Conservation (phyloP, 1,140 invertebrate genomes). For the Dolichoris vasculosae region DNA sequence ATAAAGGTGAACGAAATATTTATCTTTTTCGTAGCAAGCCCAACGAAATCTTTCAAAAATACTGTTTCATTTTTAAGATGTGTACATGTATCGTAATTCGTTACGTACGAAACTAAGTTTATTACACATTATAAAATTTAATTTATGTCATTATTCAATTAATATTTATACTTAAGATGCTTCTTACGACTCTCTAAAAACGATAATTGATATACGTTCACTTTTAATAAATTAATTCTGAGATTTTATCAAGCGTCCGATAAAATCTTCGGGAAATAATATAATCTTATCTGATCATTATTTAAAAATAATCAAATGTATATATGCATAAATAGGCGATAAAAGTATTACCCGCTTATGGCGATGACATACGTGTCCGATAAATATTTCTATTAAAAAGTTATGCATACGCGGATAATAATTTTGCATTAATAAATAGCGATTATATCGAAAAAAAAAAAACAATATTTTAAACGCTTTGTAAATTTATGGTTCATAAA, state of each 20-base stretch:
- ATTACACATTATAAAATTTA: no score
- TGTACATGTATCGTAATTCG: no score
- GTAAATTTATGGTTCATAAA: no score
- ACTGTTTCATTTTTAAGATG: neutral
- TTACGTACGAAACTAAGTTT: no score
- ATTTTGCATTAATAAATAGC: no score
- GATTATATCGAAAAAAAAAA: no score
- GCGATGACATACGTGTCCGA: no score
- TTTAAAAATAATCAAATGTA: neutral
- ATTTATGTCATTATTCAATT: no score
- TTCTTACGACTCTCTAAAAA: neutral
- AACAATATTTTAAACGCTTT: no score
- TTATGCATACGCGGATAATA: no score
- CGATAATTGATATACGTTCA: neutral
- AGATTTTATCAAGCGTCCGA: neutral
- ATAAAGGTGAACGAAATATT: constrained; percentile 1
- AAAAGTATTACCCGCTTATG: neutral
- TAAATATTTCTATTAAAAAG: no score
- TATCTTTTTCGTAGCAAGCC: neutral
- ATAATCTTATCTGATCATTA: constrained; percentile 19
- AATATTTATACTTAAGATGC: neutral
- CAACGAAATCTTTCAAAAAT: neutral
- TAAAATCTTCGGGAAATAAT: constrained; percentile 3
- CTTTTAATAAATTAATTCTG: neutral
- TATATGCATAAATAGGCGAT: neutral